phyloP scores from a whole-genome alignment of 1,140 invertebrate genomes.

The Oreohelix idahoensis region DNA sequence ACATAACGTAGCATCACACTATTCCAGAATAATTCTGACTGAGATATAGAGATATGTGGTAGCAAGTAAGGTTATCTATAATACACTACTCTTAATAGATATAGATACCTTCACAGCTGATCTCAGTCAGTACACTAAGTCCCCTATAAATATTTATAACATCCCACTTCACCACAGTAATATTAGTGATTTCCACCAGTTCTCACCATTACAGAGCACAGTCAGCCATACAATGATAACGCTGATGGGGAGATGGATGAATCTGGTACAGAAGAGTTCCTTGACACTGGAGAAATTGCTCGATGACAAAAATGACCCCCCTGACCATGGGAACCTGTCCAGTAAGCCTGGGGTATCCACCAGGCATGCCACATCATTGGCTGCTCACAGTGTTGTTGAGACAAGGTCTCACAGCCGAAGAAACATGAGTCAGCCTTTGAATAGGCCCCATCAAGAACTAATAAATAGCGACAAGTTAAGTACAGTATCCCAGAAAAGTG shows the following conservation, averaged over 20 bases:
- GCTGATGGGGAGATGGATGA: neutral
- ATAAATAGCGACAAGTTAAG: conserved; percentile 10
- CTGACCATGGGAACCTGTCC: conserved; percentile 2
- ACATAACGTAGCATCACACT: too few species aligned
- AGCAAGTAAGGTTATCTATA: too few species aligned
- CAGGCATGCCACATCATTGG: neutral
- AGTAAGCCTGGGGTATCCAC: neutral
- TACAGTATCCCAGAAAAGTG: neutral
- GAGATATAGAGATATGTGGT: too few species aligned
- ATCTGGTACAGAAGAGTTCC: conserved; percentile 10
- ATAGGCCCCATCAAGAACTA: neutral
- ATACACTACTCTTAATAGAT: too few species aligned
- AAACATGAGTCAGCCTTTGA: neutral
- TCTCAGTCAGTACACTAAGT: too few species aligned
- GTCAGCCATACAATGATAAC: neutral
- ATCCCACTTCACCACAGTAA: too few species aligned
- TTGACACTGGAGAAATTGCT: conserved; percentile 11
- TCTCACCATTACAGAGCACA: neutral
- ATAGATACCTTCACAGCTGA: too few species aligned
- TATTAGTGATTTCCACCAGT: neutral
- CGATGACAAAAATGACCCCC: conserved; percentile 42
- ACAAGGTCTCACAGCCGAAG: conserved; percentile 13
- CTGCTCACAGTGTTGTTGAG: neutral
- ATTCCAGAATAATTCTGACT: too few species aligned
- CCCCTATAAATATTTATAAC: too few species aligned